These are phyloP conservation scores for Drosophila gunungcola DNA, from an alignment of 1,140 invertebrate species.

Conservation along the genomic window DNA sequence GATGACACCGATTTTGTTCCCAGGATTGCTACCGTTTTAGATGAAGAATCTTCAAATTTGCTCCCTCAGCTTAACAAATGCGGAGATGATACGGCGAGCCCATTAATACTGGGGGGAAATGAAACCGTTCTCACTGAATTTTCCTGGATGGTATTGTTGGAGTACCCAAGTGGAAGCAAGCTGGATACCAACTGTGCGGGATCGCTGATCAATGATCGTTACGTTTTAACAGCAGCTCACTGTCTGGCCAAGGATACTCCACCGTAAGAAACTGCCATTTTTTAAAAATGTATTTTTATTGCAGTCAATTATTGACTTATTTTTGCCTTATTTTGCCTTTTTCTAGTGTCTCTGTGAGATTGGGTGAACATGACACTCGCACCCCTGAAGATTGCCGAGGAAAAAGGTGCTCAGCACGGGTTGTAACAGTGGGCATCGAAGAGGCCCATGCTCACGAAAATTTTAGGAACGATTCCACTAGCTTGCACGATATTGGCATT, in stretches of 20 bases:
- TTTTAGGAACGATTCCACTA: too few species aligned
- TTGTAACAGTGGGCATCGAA: conserved; percentile 61
- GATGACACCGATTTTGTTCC: too few species aligned
- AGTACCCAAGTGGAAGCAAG: too few species aligned
- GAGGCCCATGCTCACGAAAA: conserved; percentile 84
- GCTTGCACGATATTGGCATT: conserved; percentile 85
- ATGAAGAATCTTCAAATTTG: too few species aligned
- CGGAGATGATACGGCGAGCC: too few species aligned
- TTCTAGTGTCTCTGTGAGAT: conserved; percentile 78
- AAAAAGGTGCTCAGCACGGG: conserved; percentile 54
- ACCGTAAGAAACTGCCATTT: background rate
- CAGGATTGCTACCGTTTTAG: too few species aligned
- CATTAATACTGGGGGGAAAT: too few species aligned
- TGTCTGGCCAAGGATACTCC: background rate
- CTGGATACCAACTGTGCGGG: background rate
- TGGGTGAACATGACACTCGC: conserved; percentile 86
- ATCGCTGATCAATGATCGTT: background rate
- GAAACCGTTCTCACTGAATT: background rate
- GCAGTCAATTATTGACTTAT: too few species aligned
- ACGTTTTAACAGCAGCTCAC: background rate
- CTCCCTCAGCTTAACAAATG: too few species aligned
- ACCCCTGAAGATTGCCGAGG: conserved; percentile 84
- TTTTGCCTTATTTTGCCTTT: background rate
- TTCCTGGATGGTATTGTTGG: background rate
- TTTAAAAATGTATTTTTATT: background rate